Evolutionary conservation across 23 tunicate genomes (phyloP).

Genomic region (Clavelina lepadiformis): DNA sequence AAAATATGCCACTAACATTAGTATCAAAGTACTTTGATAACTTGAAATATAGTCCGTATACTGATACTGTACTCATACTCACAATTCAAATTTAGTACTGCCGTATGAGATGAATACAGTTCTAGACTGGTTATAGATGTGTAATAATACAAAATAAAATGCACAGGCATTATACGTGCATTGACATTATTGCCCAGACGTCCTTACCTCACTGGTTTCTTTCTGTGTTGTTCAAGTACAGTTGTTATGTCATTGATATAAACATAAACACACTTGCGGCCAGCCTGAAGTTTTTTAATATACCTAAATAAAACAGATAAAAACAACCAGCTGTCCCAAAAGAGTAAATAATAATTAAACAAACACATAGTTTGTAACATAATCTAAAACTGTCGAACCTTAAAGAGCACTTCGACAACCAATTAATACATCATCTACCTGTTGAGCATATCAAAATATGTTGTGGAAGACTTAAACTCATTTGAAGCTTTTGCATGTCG

Average conservation of each 20-base stretch:
- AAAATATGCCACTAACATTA: too few species aligned
- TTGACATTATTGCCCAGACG: too few species aligned
- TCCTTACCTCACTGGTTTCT: too few species aligned
- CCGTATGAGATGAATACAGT: too few species aligned
- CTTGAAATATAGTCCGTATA: too few species aligned
- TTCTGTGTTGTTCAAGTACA: conserved; percentile 17
- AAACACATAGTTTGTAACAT: background rate
- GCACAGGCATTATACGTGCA: too few species aligned
- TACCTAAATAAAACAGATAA: conserved; percentile 5
- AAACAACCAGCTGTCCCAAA: background rate
- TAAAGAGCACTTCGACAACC: background rate
- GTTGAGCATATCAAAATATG: conserved; percentile 11
- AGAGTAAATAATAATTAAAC: background rate
- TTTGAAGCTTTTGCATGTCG: conserved; percentile 1
- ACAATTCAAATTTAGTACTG: too few species aligned
- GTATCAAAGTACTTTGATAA: too few species aligned
- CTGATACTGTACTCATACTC: too few species aligned
- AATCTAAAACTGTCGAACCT: background rate
- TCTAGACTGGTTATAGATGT: too few species aligned
- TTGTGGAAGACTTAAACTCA: conserved; percentile 11
- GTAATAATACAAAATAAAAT: too few species aligned
- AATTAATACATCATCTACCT: background rate
- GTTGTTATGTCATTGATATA: conserved; percentile 24
- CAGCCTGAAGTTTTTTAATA: conserved; percentile 5
- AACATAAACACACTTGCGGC: conserved; percentile 7